A percentile compares a stretch with the other conserved stretches of the same genome.
Conservation (phyloP, 1,140 invertebrate genomes). For the Sipha flava region DNA sequence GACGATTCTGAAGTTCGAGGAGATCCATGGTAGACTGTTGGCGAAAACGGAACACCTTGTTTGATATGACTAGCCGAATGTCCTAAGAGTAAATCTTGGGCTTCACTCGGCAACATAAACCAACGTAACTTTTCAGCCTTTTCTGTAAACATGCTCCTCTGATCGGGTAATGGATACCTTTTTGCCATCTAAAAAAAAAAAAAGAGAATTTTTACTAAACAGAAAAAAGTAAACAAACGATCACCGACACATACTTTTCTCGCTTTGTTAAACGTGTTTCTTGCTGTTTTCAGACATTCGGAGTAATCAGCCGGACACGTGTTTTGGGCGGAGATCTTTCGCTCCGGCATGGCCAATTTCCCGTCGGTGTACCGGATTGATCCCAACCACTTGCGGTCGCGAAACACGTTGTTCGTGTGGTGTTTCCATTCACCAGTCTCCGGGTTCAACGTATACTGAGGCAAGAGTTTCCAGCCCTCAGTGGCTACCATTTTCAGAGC, state of each 20-base stretch:
- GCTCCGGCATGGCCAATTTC: conserved; percentile 61
- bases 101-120: conserved; percentile 75
- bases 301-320: conserved; percentile 61
- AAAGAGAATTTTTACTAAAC: conserved; percentile 16
- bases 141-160: conserved; percentile 58
- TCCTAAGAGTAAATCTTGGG: conserved; percentile 61
- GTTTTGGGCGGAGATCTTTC: conserved; percentile 57
- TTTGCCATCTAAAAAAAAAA: conserved; percentile 52
- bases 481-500: conserved; percentile 79
- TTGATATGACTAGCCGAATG: conserved; percentile 61
- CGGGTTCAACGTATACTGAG: conserved; percentile 74
- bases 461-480: conserved; percentile 80
- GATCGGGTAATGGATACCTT: conserved; percentile 62
- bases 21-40: conserved; percentile 43
- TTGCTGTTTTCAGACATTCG: conserved; percentile 67
- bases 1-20: conserved; percentile 39
- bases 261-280: conserved; percentile 67
- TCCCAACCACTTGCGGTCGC: conserved; percentile 72
- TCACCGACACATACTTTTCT: conserved; percentile 50
- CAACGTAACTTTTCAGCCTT: conserved; percentile 62
- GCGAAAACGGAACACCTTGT: conserved; percentile 64
- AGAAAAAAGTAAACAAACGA: conserved; percentile 1
- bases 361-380: conserved; percentile 68
- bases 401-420: conserved; percentile 58
- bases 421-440: conserved; percentile 87